Evolutionary conservation across 2,888 invertebrate species (phyloP), one percentile per base, ranked within the genome.

Genomic region (Caenorhabditis uteleia): DNA sequence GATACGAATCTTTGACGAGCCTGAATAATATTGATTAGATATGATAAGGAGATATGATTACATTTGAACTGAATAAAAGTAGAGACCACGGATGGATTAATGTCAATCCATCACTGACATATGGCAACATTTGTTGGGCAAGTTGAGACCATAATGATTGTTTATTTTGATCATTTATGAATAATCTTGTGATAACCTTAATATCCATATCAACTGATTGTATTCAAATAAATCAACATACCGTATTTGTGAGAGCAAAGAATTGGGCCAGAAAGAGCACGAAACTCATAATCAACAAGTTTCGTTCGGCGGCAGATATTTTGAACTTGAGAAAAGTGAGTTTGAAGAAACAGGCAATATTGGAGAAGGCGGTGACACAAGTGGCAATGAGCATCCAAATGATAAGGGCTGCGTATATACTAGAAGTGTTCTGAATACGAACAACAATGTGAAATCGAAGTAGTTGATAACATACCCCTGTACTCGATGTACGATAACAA

Each of bases 401-500:
- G 7, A 40, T 23, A 40, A 40, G 40, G 2, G 7, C 2, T 2
- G 8, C 25, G 14, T 40, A 40, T 8, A 40, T 40, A 7, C 12
- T 23, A 5, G 40, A n/a, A 21, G 25, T 25, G n/a, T 40, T n/a
- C 40, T 40, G n/a, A n/a, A n/a, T n/a, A n/a, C n/a, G n/a, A n/a
- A n/a, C n/a, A n/a, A n/a, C n/a, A n/a, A n/a, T n/a, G n/a, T n/a
- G n/a, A n/a, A n/a, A n/a, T n/a, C n/a, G n/a, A n/a, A n/a, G n/a
- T n/a, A n/a, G n/a, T n/a, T n/a, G n/a, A n/a, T n/a, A 18, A 47
- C 48, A 44, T 6, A 60, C 59, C 34, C 26, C 34, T 14, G 23
- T 33, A 33, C 47, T 61, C 2, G 42, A 29, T 7, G 42, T 33
- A 10, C 38, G 43, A 31, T 43, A 61, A n/a, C 61, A 55, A 20